Base-by-base conservation (phyloP, 2,797 vertebrate species). In the Astyanax mexicanus region DNA sequence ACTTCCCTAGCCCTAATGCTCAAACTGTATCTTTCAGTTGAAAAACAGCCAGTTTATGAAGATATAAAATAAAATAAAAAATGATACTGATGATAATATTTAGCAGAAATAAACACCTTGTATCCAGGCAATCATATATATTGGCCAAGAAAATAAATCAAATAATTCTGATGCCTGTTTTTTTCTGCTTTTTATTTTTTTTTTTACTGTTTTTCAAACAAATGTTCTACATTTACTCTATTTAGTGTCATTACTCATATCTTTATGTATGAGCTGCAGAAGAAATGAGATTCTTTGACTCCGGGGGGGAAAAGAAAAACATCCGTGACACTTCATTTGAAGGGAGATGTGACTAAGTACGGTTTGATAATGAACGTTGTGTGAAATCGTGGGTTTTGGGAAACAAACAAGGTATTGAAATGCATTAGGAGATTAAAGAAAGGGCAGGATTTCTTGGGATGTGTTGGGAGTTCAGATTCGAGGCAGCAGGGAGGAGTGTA, bases 241-340 rank as follows among this genome's bases (percentile, higher is more conserved):
- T n/a, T 19, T 17, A 27, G 15, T 3, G 15, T n/a, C 66, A 7
- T n/a, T 35, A 49, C 64, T 49, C 27, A 49, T 67, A 32, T 67
- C 44, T 67, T 47, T 67, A 67, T 67, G 64, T 49, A 67, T 67
- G 64, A 67, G 64, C 9, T 19, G 44, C 4, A 17, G 64, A 58
- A 27, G 27, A 49, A 67, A 65, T 67, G 25, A 49, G 45, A 35
- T 51, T 68, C 10, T 12, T 27, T 6, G 37, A 58, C 51, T 71
- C 77, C n/a, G n/a, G 35, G 13, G 45, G 47, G 25, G 62, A 64
- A n/a, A n/a, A n/a, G n/a, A n/a, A n/a, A n/a, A n/a, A 45, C 49
- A 54, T 15, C 4, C 38, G n/a, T 6, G 12, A 29, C 9, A 40
- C 25, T 25, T 23, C 32, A 51, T 69, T 62, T 54, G 44, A 55